These are phyloP conservation scores for Megaceryle maxima DNA, from an alignment of 2,113 vertebrate species.

Conservation along the genomic window DNA sequence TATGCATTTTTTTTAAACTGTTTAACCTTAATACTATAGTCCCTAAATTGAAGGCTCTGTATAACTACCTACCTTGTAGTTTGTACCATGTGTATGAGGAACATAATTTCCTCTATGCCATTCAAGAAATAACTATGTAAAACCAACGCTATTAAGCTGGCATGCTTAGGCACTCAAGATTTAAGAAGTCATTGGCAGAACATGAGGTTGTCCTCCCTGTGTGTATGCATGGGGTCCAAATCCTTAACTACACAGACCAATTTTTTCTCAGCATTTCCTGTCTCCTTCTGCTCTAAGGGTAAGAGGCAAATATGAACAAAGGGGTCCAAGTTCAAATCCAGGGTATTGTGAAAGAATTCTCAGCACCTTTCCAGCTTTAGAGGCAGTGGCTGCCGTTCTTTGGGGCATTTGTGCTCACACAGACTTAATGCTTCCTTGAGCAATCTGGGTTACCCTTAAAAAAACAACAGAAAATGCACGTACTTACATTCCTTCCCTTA, in stretches of 20 bases:
- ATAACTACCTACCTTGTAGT: background rate
- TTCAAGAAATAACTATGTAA: background rate
- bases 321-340: background rate
- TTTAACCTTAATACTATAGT: background rate
- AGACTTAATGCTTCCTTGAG: background rate
- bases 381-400: background rate
- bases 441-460: background rate
- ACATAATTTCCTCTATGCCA: background rate
- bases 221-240: fast-evolving
- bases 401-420: background rate
- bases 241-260: background rate
- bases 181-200: background rate
- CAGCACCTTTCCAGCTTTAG: background rate
- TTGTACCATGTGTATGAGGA: background rate
- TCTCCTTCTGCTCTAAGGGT: background rate
- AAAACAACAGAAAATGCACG: background rate
- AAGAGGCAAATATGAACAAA: background rate
- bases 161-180: conserved; percentile 25
- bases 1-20: background rate
- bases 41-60: background rate
- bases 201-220: background rate
- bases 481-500: background rate
- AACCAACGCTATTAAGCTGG: background rate
- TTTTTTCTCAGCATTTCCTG: background rate
- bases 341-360: background rate